These are phyloP conservation scores for Fratercula arctica DNA, from an alignment of 2,797 vertebrate genomes.

Conservation along the genomic window DNA sequence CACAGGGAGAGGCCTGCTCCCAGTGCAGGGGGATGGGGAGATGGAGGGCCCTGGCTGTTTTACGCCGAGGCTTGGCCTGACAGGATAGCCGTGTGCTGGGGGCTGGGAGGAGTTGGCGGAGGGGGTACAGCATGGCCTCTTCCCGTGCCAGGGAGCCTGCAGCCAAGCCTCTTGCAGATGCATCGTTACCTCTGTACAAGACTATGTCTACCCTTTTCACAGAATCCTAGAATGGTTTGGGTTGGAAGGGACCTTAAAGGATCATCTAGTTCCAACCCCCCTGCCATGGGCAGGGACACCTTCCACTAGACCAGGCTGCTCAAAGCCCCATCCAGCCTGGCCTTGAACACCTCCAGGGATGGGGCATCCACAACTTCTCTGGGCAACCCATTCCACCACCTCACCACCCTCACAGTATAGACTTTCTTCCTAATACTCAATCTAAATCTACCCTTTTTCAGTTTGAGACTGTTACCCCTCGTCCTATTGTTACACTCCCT, in stretches of 20 bases:
- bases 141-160: accelerated
- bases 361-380: background rate
- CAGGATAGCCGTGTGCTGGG: accelerated
- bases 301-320: background rate
- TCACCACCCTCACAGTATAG: background rate
- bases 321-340: background rate
- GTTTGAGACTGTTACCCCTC: background rate
- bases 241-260: background rate
- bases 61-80: background rate
- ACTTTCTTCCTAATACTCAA: background rate
- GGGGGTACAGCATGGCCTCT: background rate
- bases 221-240: background rate
- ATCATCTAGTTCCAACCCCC: background rate
- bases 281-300: background rate
- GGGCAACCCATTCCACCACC: background rate
- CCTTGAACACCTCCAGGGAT: background rate
- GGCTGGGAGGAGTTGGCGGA: accelerated
- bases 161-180: background rate
- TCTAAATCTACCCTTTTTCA: background rate
- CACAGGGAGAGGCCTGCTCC: background rate
- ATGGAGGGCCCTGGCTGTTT: background rate
- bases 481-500: background rate
- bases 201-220: accelerated
- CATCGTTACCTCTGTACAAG: accelerated
- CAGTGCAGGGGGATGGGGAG: accelerated